A percentile compares a stretch with the other conserved stretches of the same genome.
phyloP scores from a whole-genome alignment of 1,140 invertebrate species.

The Brachionus sp. region DNA sequence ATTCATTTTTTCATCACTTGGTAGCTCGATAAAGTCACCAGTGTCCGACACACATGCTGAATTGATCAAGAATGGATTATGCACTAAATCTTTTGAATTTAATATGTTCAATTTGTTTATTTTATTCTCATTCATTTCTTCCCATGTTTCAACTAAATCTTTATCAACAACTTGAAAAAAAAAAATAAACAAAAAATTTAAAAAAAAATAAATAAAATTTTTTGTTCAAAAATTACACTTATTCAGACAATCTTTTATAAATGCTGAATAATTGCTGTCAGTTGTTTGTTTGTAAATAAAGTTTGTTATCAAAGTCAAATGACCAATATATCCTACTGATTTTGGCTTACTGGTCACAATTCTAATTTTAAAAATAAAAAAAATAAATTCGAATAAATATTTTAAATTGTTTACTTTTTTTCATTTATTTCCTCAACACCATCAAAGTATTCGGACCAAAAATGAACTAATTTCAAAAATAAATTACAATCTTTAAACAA shows the following conservation, averaged over 20 bases:
- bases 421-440: constrained; percentile 37
- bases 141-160: constrained; percentile 1
- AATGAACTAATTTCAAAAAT: constrained; percentile 23
- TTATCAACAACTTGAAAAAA: neutral
- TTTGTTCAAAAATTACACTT: neutral
- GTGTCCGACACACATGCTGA: neutral
- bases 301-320: constrained; percentile 35
- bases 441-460: constrained; percentile 22
- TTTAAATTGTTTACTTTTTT: constrained; percentile 20
- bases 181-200: neutral
- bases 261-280: neutral
- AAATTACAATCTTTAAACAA: constrained; percentile 45
- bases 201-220: neutral
- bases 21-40: constrained; percentile 33
- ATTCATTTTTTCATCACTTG: constrained; percentile 40
- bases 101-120: constrained; percentile 28
- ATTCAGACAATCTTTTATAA: neutral
- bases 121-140: constrained; percentile 27
- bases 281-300: neutral
- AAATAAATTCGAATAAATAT: neutral
- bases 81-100: constrained; percentile 32
- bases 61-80: constrained; percentile 15
- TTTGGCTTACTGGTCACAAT: neutral
- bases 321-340: constrained; percentile 33
- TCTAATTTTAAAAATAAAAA: neutral